Conservation (phyloP, 2,888 invertebrate genomes). For the Aleiodes testaceus region DNA sequence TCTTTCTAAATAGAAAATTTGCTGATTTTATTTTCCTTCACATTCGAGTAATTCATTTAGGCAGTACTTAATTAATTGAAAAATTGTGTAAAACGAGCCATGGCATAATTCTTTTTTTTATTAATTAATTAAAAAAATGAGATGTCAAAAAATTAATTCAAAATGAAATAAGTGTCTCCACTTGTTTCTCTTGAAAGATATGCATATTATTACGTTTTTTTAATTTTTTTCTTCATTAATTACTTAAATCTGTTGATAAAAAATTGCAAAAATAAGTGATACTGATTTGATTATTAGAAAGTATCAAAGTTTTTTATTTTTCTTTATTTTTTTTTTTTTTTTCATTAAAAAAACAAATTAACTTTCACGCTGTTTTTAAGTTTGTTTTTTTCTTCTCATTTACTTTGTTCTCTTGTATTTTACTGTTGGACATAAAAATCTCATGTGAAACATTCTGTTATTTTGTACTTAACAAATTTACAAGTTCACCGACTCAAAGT, state of each 20-base stretch:
- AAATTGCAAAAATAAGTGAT: conserved; percentile 39
- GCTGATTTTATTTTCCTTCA: conserved; percentile 36
- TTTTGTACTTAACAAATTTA: conserved; percentile 30
- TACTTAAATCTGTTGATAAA: conserved; percentile 22
- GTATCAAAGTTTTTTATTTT: conserved; percentile 14
- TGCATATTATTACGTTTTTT: conserved; percentile 47
- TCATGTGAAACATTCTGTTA: conserved; percentile 11
- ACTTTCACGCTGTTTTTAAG: conserved; percentile 15
- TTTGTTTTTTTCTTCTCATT: background rate
- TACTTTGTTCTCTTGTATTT: conserved; percentile 3
- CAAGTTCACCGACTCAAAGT: conserved; percentile 20
- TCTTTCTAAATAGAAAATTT: conserved; percentile 21
- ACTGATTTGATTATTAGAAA: conserved; percentile 19
- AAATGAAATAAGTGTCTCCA: conserved; percentile 43
- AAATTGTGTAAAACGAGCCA: conserved; percentile 26
- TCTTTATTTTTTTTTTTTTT: conserved; percentile 6
- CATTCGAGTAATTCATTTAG: conserved; percentile 35
- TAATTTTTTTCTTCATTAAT: too few relatives aligned
- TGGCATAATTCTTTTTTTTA: conserved; percentile 10
- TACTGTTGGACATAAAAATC: conserved; percentile 3
- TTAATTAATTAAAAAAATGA: background rate
- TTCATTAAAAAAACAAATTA: conserved; percentile 29
- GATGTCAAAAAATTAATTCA: conserved; percentile 11
- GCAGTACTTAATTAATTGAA: conserved; percentile 20
- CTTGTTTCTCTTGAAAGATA: conserved; percentile 46